Base-by-base conservation (phyloP, 1,140 invertebrate genomes). In the Ceratosolen solmsi region DNA sequence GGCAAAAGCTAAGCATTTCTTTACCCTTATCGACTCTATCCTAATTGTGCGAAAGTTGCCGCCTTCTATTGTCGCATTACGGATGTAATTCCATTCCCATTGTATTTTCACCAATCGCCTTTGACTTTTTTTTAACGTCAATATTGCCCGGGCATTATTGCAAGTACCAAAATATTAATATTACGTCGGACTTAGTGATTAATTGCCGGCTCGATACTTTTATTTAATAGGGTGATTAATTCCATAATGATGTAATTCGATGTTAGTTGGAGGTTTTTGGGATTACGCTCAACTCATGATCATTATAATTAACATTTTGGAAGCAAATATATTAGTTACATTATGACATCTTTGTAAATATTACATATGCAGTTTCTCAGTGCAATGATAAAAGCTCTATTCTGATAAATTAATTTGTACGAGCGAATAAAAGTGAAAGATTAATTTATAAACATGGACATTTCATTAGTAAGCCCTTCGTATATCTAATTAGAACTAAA, bases 11-110 rank as follows among this genome's bases (percentile, higher is more conserved):
- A 84, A 87, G 84, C 85, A 74, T 86, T 85, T 81, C 83, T 84
- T 74, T 80, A 77, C 86, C 84, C 82, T 87, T 87, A 87, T 87
- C 84, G 85, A 27, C 30, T 82, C 30, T 25, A 36, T 54, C 80
- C 85, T 87, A 87, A 87, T 87, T 87, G 84, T 84, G 82, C 84
- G 82, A 86, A 85, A 79, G 84, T 86, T 82, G 38, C 41, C 27
- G n/a, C 56, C n/a, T 65, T 58, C 36, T 49, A 82, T 84, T 79
- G 78, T 80, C 78, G 80, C 56, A 82, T 82, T 72, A 77, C 33
- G 25, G 20, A n/a, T 20, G 46, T 74, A 68, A 74, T 74, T 80
- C 54, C 38, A 38, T 8, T 77, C 27, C 51, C 58, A 63, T 76
- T 17, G 49, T 22, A 11, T 27, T 38, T 41, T n/a, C 76, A 51